Evolutionary conservation across 1,140 invertebrate species (phyloP).

Genomic region (Atta texana): DNA sequence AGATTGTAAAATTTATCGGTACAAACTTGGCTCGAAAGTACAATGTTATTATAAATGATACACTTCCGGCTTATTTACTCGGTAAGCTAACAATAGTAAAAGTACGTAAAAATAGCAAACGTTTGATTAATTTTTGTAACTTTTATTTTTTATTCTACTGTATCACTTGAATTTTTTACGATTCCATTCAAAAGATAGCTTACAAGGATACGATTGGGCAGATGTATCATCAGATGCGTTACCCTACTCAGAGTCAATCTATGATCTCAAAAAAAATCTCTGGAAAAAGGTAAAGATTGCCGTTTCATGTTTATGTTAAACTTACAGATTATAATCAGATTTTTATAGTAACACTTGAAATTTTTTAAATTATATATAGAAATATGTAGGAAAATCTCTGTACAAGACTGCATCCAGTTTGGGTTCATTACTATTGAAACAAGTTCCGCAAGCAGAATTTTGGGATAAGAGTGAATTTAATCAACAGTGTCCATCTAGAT

Average conservation of each 20-base stretch:
- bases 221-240: slow-evolving; percentile 86
- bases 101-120: background rate
- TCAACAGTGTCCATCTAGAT: slow-evolving; percentile 83
- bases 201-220: slow-evolving; percentile 88
- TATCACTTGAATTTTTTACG: slow-evolving; percentile 2
- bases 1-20: slow-evolving; percentile 87
- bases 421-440: slow-evolving; percentile 84
- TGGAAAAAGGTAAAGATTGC: slow-evolving; percentile 86
- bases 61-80: slow-evolving; percentile 87
- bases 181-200: slow-evolving; percentile 84
- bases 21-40: slow-evolving; percentile 82
- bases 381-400: slow-evolving; percentile 85
- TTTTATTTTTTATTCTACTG: background rate
- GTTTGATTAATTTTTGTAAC: background rate
- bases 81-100: slow-evolving; percentile 83
- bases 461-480: slow-evolving; percentile 87
- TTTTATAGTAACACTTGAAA: slow-evolving; percentile 15
- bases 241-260: slow-evolving; percentile 87
- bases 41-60: slow-evolving; percentile 77
- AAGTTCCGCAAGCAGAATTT: slow-evolving; percentile 85
- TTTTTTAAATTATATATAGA: slow-evolving; percentile 81
- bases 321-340: slow-evolving; percentile 40
- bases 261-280: slow-evolving; percentile 87
- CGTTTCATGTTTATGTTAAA: background rate
- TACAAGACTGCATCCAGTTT: slow-evolving; percentile 86